These are phyloP conservation scores for Synergus itoensis DNA, from an alignment of 2,888 invertebrate species.

Conservation along the genomic window DNA sequence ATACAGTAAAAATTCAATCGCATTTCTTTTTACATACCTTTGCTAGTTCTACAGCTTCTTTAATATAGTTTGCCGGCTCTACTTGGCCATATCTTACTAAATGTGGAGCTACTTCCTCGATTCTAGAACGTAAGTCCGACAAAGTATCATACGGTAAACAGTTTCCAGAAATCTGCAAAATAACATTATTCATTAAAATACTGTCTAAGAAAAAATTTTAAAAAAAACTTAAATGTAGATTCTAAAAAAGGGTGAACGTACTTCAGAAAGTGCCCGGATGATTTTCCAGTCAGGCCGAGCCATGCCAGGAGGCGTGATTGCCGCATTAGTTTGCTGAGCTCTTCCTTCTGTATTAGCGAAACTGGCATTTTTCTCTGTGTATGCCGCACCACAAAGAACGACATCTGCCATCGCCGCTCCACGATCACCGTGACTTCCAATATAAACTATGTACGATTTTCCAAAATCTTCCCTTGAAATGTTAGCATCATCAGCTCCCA, in stretches of 20 bases:
- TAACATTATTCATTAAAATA: conserved; percentile 20
- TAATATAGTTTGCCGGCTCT: conserved; percentile 91
- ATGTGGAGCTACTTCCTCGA: conserved; percentile 93
- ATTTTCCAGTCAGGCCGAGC: conserved; percentile 99
- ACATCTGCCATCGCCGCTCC: conserved; percentile 96
- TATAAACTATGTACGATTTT: conserved; percentile 92
- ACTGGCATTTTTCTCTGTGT: conserved; percentile 98
- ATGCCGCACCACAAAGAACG: conserved; percentile 96
- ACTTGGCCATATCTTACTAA: conserved; percentile 90
- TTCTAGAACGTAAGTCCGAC: conserved; percentile 88
- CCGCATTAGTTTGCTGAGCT: conserved; percentile 92
- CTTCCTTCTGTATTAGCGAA: conserved; percentile 99
- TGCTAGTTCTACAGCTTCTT: conserved; percentile 88
- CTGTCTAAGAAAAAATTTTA: not conserved
- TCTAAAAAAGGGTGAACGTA: conserved; percentile 76
- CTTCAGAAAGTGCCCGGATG: conserved; percentile 96
- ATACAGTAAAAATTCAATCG: not conserved
- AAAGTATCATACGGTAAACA: conserved; percentile 93
- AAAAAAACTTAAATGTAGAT: not conserved
- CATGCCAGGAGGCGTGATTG: conserved; percentile 94
- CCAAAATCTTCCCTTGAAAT: conserved; percentile 89
- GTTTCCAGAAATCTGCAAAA: conserved; percentile 80
- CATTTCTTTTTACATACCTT: conserved; percentile 78
- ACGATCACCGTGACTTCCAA: conserved; percentile 94
- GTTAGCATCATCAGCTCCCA: conserved; percentile 95